These are phyloP conservation scores for Phylloscopus whistleri DNA, from an alignment of 2,113 vertebrate species.

Conservation along the genomic window DNA sequence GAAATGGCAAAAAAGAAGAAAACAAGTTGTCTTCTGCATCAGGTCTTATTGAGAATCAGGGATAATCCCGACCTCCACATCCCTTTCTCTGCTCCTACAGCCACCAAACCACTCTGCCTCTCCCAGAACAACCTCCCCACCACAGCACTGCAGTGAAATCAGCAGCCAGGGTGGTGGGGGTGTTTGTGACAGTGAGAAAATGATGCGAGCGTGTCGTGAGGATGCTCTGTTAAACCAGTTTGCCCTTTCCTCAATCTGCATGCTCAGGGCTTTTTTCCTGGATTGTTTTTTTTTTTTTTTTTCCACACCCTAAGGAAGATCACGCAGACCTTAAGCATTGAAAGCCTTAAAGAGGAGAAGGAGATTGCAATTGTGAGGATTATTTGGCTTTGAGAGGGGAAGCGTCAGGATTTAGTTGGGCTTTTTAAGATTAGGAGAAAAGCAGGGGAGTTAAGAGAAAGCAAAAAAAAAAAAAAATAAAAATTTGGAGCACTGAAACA, in stretches of 20 bases:
- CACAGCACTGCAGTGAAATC: neutral
- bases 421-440: constrained; percentile 27
- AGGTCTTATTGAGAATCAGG: neutral
- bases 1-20: neutral
- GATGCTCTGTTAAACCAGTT: neutral
- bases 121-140: neutral
- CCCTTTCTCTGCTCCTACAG: neutral
- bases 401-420: neutral
- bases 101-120: neutral
- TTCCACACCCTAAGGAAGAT: neutral
- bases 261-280: neutral
- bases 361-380: neutral
- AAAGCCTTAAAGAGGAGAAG: neutral
- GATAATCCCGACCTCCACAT: neutral
- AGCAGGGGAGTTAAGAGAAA: constrained; percentile 14
- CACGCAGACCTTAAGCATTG: neutral
- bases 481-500: neutral
- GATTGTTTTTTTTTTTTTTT: neutral
- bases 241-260: constrained; percentile 28
- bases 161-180: neutral
- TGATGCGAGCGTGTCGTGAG: neutral
- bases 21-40: neutral
- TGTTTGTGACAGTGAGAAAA: neutral
- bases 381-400: constrained; percentile 10
- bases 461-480: neutral